A percentile compares a stretch with the other conserved stretches of the same genome.
Conservation (phyloP, 2,113 vertebrate species). For the Brevimyrus niger region DNA sequence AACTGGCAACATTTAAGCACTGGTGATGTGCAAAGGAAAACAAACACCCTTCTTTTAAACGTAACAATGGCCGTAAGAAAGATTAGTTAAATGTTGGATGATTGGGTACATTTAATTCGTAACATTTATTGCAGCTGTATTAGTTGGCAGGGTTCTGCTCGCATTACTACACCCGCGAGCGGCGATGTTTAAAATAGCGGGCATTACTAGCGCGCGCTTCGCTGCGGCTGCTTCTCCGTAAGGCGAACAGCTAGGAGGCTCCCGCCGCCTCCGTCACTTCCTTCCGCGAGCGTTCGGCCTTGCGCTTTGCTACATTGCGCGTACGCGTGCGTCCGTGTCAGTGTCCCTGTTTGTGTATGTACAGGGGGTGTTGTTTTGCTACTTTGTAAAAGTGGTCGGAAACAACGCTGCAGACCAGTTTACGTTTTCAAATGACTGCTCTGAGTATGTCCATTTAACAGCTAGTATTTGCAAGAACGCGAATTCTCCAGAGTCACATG, state of each 20-base stretch:
- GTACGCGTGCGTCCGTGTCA: not conserved
- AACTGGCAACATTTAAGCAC: not conserved
- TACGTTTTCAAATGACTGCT: not conserved
- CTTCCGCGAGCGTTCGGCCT: not conserved
- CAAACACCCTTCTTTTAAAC: not conserved
- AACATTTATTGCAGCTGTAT: not conserved
- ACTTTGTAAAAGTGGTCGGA: not conserved
- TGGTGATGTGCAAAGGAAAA: not conserved
- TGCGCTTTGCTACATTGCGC: not conserved
- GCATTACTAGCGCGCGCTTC: not conserved
- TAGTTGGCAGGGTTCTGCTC: not conserved
- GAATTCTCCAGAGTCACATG: not conserved
- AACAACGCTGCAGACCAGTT: not conserved
- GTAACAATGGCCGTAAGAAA: not conserved
- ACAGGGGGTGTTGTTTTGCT: not conserved
- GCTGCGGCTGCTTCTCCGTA: not conserved
- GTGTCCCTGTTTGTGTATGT: not conserved
- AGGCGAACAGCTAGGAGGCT: not conserved
- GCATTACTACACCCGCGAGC: not conserved
- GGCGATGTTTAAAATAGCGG: not conserved
- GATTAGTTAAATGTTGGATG: not conserved
- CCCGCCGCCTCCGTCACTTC: slow-evolving; percentile 18
- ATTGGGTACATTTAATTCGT: not conserved
- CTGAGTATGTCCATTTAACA: not conserved
- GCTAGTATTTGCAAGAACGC: not conserved